phyloP scores from a whole-genome alignment of 1,140 invertebrate genomes.

The Bombus picipes region DNA sequence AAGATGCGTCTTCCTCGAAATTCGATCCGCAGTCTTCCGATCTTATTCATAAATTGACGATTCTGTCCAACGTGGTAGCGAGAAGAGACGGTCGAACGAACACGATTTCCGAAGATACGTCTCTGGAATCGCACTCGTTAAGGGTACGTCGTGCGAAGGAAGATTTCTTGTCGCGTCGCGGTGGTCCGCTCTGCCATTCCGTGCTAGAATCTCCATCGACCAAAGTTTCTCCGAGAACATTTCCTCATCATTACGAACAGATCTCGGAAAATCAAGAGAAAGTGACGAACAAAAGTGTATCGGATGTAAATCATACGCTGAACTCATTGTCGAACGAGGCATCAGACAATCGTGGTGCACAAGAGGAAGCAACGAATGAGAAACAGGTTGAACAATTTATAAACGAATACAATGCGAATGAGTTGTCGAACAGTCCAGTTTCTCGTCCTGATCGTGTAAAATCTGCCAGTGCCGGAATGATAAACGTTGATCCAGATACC shows the following conservation, averaged over 20 bases:
- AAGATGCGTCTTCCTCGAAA: neutral
- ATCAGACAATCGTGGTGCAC: no score
- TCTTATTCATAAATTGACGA: slow-evolving; percentile 63
- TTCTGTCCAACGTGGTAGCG: slow-evolving; percentile 54
- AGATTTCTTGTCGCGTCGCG: slow-evolving; percentile 66
- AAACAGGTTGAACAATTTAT: no score
- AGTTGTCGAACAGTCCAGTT: neutral
- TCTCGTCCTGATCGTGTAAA: slow-evolving; percentile 82
- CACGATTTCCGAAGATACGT: slow-evolving; percentile 21
- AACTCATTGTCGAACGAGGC: neutral
- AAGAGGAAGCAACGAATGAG: neutral
- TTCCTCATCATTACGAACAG: neutral
- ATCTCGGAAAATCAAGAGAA: neutral
- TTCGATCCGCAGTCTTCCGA: slow-evolving; percentile 53
- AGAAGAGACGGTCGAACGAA: slow-evolving; percentile 42
- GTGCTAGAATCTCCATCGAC: slow-evolving; percentile 7
- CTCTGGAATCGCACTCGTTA: slow-evolving; percentile 53
- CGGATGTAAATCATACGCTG: neutral
- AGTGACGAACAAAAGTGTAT: neutral
- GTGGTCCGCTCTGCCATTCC: slow-evolving; percentile 62
- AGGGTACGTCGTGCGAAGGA: slow-evolving; percentile 68
- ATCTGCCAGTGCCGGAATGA: slow-evolving; percentile 89
- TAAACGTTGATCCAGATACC: slow-evolving; percentile 85
- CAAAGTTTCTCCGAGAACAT: neutral
- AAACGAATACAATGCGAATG: neutral